Evolutionary conservation across 2,888 invertebrate species (phyloP).

Genomic region (Callimorpha dominula): DNA sequence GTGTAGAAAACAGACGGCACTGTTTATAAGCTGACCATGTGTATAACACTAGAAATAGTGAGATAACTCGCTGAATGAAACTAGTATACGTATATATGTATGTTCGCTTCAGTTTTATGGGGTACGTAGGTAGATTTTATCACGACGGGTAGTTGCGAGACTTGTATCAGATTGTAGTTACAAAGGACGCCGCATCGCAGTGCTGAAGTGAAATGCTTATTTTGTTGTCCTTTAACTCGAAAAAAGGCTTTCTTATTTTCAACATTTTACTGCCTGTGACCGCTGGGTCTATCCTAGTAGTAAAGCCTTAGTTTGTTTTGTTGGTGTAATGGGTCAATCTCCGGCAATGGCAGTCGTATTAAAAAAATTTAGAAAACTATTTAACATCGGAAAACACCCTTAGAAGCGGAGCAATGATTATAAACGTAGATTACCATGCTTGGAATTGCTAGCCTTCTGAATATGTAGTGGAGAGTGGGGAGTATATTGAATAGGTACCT

Average conservation of each 20-base stretch:
- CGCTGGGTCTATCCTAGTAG: background rate
- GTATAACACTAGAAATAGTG: slow-evolving; percentile 47
- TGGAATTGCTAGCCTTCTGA: background rate
- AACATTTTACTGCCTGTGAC: background rate
- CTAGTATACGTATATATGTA: background rate
- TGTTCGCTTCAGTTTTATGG: background rate
- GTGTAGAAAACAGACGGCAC: slow-evolving; percentile 41
- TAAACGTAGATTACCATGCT: background rate
- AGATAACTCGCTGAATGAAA: slow-evolving; percentile 26
- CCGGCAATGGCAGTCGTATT: no score
- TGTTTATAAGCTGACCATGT: slow-evolving; percentile 50
- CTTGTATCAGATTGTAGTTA: background rate
- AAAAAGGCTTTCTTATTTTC: background rate
- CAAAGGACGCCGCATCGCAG: background rate
- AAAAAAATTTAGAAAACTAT: no score
- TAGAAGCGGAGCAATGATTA: background rate
- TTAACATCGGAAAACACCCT: background rate
- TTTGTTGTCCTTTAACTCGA: background rate
- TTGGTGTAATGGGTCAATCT: background rate
- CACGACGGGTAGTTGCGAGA: background rate
- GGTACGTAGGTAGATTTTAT: slow-evolving; percentile 5
- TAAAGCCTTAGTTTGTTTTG: background rate
- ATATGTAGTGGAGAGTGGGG: background rate
- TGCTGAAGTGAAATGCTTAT: background rate
- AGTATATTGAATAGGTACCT: no score